These are phyloP conservation scores for Helicoverpa assulta DNA, from an alignment of 2,888 invertebrate species.

Conservation along the genomic window DNA sequence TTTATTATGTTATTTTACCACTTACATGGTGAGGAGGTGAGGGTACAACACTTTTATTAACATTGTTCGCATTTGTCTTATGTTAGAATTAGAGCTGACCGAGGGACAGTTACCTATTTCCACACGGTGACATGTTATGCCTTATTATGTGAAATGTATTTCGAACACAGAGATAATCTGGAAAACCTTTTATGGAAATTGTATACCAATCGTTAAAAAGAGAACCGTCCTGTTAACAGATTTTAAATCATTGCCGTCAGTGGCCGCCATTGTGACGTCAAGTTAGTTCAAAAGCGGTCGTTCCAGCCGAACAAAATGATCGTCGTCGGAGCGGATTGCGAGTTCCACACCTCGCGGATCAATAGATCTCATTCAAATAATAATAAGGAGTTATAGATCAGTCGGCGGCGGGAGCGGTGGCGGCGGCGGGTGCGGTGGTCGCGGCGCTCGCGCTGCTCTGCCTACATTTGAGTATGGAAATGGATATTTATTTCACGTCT, in stretches of 20 bases:
- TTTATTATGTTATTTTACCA: neutral
- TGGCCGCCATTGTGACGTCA: slow-evolving; percentile 88
- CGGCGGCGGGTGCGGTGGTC: slow-evolving; percentile 66
- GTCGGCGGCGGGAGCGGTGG: slow-evolving; percentile 70
- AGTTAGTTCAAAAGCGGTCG: slow-evolving; percentile 89
- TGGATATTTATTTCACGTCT: slow-evolving; percentile 88
- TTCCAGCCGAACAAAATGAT: slow-evolving; percentile 89
- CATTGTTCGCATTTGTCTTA: slow-evolving; percentile 72
- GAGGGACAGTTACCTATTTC: slow-evolving; percentile 56
- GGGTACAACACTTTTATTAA: slow-evolving; percentile 36
- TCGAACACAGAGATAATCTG: slow-evolving; percentile 84
- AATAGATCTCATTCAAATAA: slow-evolving; percentile 90
- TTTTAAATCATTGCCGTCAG: slow-evolving; percentile 90
- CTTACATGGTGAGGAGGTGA: neutral
- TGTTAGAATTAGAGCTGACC: slow-evolving; percentile 56
- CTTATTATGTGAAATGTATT: slow-evolving; percentile 83
- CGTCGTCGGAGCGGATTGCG: slow-evolving; percentile 84
- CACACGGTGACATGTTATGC: slow-evolving; percentile 73
- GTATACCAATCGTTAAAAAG: slow-evolving; percentile 90
- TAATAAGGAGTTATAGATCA: slow-evolving; percentile 90
- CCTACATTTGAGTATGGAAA: slow-evolving; percentile 87
- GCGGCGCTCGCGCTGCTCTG: slow-evolving; percentile 74
- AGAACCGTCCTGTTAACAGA: slow-evolving; percentile 90
- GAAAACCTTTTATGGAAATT: slow-evolving; percentile 89
- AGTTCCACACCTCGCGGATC: slow-evolving; percentile 88